A percentile compares a stretch with the other conserved stretches of the same genome.
Evolutionary conservation across 2,888 invertebrate genomes (phyloP).

Genomic region (Tanytarsus gracilentus): DNA sequence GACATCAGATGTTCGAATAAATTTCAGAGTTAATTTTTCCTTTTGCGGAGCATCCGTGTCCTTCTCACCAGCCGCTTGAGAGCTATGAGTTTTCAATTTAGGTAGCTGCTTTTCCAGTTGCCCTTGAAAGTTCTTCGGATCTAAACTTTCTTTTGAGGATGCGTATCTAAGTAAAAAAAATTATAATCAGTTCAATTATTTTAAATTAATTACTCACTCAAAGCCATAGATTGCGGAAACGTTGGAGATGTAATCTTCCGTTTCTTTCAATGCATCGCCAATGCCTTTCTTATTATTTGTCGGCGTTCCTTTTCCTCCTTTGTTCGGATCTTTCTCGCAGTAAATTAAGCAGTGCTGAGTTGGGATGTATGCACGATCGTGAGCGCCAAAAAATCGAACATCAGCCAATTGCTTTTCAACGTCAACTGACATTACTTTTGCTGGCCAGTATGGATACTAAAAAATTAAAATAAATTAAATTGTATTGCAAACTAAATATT

Average conservation of each 20-base stretch:
- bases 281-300: slow-evolving; percentile 32
- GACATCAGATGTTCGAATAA: slow-evolving; percentile 42
- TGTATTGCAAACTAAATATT: slow-evolving; percentile 37
- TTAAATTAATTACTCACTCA: not conserved
- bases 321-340: slow-evolving; percentile 63
- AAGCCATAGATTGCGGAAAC: slow-evolving; percentile 17
- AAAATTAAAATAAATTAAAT: slow-evolving; percentile 36
- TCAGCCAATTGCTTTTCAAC: slow-evolving; percentile 63
- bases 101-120: slow-evolving; percentile 60
- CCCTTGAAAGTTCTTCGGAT: slow-evolving; percentile 51
- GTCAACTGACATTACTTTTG: slow-evolving; percentile 73
- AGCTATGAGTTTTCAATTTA: slow-evolving; percentile 28
- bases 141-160: slow-evolving; percentile 58
- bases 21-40: slow-evolving; percentile 39
- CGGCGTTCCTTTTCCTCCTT: slow-evolving; percentile 24
- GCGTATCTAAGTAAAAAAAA: slow-evolving; percentile 68
- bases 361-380: slow-evolving; percentile 87
- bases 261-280: slow-evolving; percentile 10
- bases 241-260: slow-evolving; percentile 12
- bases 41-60: slow-evolving; percentile 26
- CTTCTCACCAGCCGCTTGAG: slow-evolving; percentile 32
- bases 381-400: slow-evolving; percentile 90
- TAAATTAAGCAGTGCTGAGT: slow-evolving; percentile 75
- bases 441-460: slow-evolving; percentile 91
- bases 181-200: slow-evolving; percentile 33